These are phyloP conservation scores for Habrosyne pyritoides DNA, from an alignment of 2,888 invertebrate species.

Conservation along the genomic window DNA sequence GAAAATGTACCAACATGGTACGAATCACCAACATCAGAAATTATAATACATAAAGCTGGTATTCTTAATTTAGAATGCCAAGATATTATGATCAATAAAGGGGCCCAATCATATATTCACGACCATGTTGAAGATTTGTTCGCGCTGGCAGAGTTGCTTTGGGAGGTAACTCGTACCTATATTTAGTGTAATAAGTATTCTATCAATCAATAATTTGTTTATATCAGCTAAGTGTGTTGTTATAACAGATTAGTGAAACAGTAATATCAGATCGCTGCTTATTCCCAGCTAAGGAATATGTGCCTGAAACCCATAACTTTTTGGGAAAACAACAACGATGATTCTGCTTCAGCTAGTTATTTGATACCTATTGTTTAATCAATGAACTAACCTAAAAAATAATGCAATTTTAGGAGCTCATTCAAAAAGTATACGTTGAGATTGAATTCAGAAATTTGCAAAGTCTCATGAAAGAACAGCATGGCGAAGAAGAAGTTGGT, in stretches of 20 bases:
- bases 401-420: conserved; percentile 45
- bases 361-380: no score
- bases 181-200: no score
- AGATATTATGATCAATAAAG: conserved; percentile 59
- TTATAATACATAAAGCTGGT: conserved; percentile 58
- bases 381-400: no score
- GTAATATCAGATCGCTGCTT: no score
- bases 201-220: neutral
- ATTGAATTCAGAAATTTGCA: conserved; percentile 41
- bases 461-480: conserved; percentile 27
- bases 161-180: conserved; percentile 53
- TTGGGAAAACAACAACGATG: no score
- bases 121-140: conserved; percentile 65
- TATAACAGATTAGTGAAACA: no score
- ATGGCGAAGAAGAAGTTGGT: conserved; percentile 27
- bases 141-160: conserved; percentile 49
- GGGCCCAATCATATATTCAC: conserved; percentile 56
- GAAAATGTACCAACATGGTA: conserved; percentile 85
- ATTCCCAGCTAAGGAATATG: no score
- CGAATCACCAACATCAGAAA: conserved; percentile 79
- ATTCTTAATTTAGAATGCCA: conserved; percentile 67
- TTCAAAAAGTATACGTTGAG: conserved; percentile 54
- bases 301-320: no score
- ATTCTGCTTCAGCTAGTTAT: no score
- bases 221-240: no score